Evolutionary conservation across 2,797 vertebrate species (phyloP).

Genomic region (Pipistrellus pipistrellus): DNA sequence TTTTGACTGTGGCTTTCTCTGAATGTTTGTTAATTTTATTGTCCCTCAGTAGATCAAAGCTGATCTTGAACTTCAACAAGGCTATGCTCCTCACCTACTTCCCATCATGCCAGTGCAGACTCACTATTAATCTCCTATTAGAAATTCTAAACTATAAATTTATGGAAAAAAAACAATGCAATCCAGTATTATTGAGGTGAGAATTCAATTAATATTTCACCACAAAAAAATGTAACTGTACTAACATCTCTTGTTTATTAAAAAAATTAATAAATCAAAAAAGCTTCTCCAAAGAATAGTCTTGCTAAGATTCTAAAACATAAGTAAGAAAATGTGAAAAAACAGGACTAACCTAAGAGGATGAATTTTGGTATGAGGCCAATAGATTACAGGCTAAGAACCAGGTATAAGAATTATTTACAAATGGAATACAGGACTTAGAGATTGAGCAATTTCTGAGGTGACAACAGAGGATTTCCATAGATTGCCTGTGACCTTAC

Average conservation of each 20-base stretch:
- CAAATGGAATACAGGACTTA: not conserved
- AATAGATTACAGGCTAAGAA: not conserved
- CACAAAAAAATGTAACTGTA: not conserved
- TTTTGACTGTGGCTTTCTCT: not conserved
- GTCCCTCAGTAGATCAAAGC: not conserved
- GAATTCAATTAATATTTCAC: not conserved
- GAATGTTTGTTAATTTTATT: slow-evolving; percentile 4
- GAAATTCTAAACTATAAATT: not conserved
- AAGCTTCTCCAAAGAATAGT: not conserved
- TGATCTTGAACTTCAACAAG: not conserved
- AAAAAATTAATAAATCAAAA: not conserved
- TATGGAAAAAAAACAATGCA: not conserved
- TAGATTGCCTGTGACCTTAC: slow-evolving; percentile 31
- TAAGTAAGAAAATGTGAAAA: not conserved
- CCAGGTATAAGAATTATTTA: not conserved
- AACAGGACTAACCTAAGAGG: not conserved
- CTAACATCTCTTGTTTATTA: not conserved
- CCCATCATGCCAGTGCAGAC: not conserved
- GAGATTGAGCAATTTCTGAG: slow-evolving; percentile 7
- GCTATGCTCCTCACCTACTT: not conserved
- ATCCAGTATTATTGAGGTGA: not conserved
- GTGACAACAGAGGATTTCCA: not conserved
- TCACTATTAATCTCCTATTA: not conserved
- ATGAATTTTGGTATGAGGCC: not conserved
- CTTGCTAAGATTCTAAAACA: not conserved